These are phyloP conservation scores for Serinus canaria DNA, from an alignment of 2,113 vertebrate species.

Conservation along the genomic window DNA sequence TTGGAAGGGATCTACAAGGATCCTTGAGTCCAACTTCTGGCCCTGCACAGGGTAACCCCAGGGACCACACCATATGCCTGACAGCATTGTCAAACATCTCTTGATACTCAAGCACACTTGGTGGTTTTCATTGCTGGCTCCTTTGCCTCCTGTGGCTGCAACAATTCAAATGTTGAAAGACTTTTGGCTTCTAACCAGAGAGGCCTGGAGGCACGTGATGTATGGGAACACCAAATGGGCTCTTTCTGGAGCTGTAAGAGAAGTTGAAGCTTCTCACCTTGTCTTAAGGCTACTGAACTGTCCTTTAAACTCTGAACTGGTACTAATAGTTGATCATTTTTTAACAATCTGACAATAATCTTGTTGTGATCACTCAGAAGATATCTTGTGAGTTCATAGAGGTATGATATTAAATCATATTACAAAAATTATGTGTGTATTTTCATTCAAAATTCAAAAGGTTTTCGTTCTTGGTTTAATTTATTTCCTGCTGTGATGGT, in stretches of 20 bases:
- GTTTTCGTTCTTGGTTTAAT: background rate
- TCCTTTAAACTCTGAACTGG: background rate
- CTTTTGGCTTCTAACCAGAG: background rate
- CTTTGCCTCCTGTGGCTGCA: background rate
- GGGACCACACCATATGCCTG: background rate
- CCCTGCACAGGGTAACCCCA: background rate
- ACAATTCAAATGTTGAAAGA: background rate
- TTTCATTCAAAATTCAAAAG: slow-evolving; percentile 9
- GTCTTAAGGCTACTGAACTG: background rate
- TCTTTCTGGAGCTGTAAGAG: background rate
- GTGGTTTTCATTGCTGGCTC: background rate
- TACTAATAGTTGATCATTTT: background rate
- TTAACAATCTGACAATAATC: background rate
- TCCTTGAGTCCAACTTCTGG: background rate
- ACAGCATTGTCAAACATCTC: background rate
- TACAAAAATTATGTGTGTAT: background rate
- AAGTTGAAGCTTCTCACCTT: background rate
- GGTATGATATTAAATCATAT: background rate
- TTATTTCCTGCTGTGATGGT: background rate
- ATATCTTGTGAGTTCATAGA: background rate
- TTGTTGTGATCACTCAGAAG: background rate
- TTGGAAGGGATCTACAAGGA: background rate
- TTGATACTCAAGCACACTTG: background rate
- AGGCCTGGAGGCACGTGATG: background rate
- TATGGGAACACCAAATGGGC: background rate